Conservation (phyloP, 2,113 vertebrate genomes). For the Glareola pratincola region DNA sequence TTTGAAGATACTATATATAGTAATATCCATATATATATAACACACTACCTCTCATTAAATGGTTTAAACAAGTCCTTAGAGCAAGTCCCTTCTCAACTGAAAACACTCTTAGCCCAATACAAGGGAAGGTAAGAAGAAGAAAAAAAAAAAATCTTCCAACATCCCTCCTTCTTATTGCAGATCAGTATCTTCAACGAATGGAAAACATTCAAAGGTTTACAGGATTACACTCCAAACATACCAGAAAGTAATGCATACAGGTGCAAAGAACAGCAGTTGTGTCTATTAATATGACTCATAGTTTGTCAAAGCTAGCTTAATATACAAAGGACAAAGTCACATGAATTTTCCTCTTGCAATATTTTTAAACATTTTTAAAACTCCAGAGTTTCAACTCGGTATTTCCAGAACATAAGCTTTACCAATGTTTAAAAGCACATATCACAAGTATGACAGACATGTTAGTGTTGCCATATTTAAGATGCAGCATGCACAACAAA, state of each 20-base stretch:
- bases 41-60: background rate
- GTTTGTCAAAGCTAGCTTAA: background rate
- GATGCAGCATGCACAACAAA: constrained; percentile 13
- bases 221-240: background rate
- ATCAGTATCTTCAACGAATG: background rate
- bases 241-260: background rate
- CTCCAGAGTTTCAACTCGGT: background rate
- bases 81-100: background rate
- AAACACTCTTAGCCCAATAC: background rate
- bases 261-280: background rate
- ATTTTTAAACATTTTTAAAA: background rate
- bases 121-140: background rate
- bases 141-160: background rate
- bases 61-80: background rate
- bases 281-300: background rate
- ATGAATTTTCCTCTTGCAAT: background rate
- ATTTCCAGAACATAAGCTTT: background rate
- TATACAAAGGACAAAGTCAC: background rate
- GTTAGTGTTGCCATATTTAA: background rate
- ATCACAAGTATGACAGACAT: constrained; percentile 28
- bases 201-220: background rate
- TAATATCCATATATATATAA: background rate
- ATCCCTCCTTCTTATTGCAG: background rate
- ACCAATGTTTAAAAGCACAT: background rate
- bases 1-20: background rate